Evolutionary conservation across 2,888 invertebrate genomes (phyloP).

Genomic region (Plagiodera versicolora): DNA sequence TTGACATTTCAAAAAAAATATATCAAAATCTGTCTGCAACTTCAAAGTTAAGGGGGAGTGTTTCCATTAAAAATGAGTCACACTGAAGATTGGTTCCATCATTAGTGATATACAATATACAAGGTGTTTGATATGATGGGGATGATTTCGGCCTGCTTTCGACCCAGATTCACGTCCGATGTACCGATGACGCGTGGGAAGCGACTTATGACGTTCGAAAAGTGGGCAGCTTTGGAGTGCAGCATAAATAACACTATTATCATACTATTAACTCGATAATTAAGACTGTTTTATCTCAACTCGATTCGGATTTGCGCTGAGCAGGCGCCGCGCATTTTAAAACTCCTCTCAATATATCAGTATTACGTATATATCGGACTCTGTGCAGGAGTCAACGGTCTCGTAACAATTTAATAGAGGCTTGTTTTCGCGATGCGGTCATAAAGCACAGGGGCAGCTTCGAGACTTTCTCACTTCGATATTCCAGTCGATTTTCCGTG

Average conservation of each 20-base stretch:
- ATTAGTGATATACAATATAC: no score
- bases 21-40: no score
- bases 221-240: constrained; percentile 18
- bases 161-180: background rate
- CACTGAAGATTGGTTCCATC: no score
- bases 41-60: no score
- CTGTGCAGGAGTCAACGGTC: constrained; percentile 44
- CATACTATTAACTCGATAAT: constrained; percentile 43
- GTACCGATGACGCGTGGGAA: background rate
- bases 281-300: constrained; percentile 45
- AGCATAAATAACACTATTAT: constrained; percentile 44
- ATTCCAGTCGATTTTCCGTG: no score
- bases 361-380: constrained; percentile 40
- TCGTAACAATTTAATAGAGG: constrained; percentile 39
- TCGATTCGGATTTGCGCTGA: constrained; percentile 42
- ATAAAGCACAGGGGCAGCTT: background rate
- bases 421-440: constrained; percentile 15
- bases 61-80: no score
- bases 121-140: no score
- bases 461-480: no score
- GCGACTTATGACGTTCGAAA: constrained; percentile 14
- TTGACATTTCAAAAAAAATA: no score
- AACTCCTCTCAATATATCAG: constrained; percentile 46
- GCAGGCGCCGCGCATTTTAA: constrained; percentile 44
- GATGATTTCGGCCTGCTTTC: background rate